Evolutionary conservation across 2,113 vertebrate genomes (phyloP).

Genomic region (Arothron firmamentum): DNA sequence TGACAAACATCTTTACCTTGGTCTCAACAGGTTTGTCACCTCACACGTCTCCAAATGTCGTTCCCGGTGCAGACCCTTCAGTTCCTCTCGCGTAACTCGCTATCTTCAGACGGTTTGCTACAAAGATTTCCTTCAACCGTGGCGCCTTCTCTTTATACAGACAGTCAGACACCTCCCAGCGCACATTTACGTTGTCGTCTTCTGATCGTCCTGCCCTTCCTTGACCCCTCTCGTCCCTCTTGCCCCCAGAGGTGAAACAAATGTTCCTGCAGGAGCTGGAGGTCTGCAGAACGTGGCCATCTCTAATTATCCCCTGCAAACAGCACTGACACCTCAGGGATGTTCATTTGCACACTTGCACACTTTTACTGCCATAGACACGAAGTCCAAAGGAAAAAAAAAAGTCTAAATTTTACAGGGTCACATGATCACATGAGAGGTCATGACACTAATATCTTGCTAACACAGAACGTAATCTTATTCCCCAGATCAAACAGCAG

Average conservation of each 20-base stretch:
- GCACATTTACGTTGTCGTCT: slow-evolving; percentile 1
- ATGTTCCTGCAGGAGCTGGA: slow-evolving; percentile 9
- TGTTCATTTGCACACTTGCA: background rate
- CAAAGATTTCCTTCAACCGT: slow-evolving; percentile 7
- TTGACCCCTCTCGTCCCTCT: slow-evolving; percentile 36
- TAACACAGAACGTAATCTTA: background rate
- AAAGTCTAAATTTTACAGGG: background rate
- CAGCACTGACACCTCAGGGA: slow-evolving; percentile 27
- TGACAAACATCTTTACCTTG: slow-evolving; percentile 35
- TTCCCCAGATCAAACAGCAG: slow-evolving; percentile 6
- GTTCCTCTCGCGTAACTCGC: background rate
- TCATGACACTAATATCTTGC: background rate
- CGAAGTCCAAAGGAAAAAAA: background rate
- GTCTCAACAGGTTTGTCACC: slow-evolving; percentile 11
- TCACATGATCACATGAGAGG: background rate
- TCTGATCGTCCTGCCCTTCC: slow-evolving; percentile 11
- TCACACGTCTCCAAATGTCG: background rate
- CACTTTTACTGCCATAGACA: background rate
- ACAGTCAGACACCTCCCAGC: slow-evolving; percentile 7
- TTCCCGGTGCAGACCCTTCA: too few species aligned
- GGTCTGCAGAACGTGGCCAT: slow-evolving; percentile 23
- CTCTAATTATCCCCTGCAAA: slow-evolving; percentile 74
- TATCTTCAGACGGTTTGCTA: background rate
- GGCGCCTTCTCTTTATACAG: slow-evolving; percentile 53
- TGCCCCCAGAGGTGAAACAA: slow-evolving; percentile 37